Evolutionary conservation across 1,140 invertebrate species (phyloP).

Genomic region (Whitmania pigra): DNA sequence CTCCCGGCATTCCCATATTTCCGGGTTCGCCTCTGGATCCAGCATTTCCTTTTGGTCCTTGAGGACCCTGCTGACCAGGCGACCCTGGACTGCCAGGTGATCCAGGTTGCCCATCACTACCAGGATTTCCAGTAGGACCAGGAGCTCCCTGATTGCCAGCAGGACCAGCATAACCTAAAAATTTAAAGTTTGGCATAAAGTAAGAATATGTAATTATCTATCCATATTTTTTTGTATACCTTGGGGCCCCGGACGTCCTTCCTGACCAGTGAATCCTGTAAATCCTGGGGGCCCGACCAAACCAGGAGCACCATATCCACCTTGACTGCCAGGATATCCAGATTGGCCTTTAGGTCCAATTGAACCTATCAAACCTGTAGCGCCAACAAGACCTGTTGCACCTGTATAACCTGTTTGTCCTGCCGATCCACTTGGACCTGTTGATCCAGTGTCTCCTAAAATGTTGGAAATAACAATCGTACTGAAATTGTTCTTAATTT

Average conservation of each 20-base stretch:
- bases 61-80: constrained; percentile 17
- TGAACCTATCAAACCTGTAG: neutral
- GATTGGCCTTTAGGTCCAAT: constrained; percentile 10
- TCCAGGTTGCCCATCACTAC: constrained; percentile 12
- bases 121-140: constrained; percentile 16
- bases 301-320: constrained; percentile 14
- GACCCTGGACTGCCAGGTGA: constrained; percentile 14
- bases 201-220: neutral
- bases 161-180: no score
- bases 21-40: constrained; percentile 67
- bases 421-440: constrained; percentile 16
- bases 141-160: constrained; percentile 1
- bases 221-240: neutral
- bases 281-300: constrained; percentile 7
- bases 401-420: constrained; percentile 17
- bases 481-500: neutral
- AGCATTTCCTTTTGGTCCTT: constrained; percentile 50
- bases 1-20: constrained; percentile 62
- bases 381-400: constrained; percentile 2
- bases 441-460: constrained; percentile 19
- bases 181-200: neutral
- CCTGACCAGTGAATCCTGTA: constrained; percentile 12
- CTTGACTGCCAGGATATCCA: constrained; percentile 9
- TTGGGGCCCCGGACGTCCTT: constrained; percentile 16
- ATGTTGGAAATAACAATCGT: neutral